phyloP scores from a whole-genome alignment of 2,113 vertebrate species.

The Mastomys coucha region DNA sequence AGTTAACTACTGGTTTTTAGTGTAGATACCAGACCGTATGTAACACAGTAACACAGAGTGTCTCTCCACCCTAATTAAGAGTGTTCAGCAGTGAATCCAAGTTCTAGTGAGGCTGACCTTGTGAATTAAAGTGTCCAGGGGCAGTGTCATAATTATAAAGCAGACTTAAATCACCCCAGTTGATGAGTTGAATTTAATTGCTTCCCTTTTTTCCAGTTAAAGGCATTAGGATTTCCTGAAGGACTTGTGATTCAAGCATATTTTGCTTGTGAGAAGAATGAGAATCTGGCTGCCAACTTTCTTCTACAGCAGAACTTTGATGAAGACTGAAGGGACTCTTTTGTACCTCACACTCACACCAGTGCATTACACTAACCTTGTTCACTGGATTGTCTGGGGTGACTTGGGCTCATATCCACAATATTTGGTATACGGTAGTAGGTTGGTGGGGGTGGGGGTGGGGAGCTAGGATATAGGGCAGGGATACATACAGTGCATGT shows the following conservation, averaged over 20 bases:
- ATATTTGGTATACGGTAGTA: conserved; percentile 86
- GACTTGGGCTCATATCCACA: conserved; percentile 89
- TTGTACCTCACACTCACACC: conserved; percentile 88
- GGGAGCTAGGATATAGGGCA: conserved; percentile 80
- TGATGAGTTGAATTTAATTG: conserved; percentile 40
- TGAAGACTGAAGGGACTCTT: conserved; percentile 92
- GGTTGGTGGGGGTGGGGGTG: conserved; percentile 76
- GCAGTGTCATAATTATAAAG: neutral
- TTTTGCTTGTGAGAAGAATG: conserved; percentile 99
- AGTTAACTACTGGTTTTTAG: neutral
- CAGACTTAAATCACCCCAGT: neutral
- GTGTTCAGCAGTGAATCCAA: neutral
- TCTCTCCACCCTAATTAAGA: neutral
- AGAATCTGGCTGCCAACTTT: conserved; percentile 99
- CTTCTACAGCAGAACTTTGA: conserved; percentile 99
- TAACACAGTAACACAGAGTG: no score
- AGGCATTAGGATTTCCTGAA: conserved; percentile 98
- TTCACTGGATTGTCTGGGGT: conserved; percentile 90
- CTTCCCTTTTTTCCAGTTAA: conserved; percentile 90
- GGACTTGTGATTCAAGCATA: conserved; percentile 99
- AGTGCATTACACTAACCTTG: conserved; percentile 92
- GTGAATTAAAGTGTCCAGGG: neutral
- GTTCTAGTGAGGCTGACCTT: neutral
- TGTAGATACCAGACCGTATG: neutral
- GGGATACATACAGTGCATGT: conserved; percentile 83